Percentiles rank a stretch among this genome's conserved stretches.
These are phyloP conservation scores for Pao palembangensis DNA, from an alignment of 2,113 vertebrate species.

Conservation along the genomic window DNA sequence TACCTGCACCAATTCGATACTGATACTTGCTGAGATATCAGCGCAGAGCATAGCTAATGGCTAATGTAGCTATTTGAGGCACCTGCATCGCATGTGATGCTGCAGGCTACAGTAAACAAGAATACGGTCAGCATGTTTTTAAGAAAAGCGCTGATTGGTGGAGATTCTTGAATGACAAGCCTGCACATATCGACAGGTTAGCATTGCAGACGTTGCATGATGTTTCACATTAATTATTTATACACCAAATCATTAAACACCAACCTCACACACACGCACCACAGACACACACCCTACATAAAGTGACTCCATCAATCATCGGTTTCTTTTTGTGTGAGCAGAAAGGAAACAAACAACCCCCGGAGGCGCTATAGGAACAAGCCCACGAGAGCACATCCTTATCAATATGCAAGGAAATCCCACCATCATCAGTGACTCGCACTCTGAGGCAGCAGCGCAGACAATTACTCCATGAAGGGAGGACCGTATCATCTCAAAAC, in stretches of 20 bases:
- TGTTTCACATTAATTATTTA: constrained; percentile 46
- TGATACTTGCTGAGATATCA: too few species aligned
- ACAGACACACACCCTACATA: constrained; percentile 13
- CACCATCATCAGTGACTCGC: constrained; percentile 19
- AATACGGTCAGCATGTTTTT: too few species aligned
- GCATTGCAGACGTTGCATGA: constrained; percentile 36
- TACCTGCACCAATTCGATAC: too few species aligned
- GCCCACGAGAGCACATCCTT: constrained; percentile 13
- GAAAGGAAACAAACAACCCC: constrained; percentile 41
- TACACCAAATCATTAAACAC: constrained; percentile 17
- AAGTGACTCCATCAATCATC: constrained; percentile 56
- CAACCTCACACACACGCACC: neutral
- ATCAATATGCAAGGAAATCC: constrained; percentile 46
- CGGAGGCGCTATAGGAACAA: constrained; percentile 20
- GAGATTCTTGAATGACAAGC: too few species aligned
- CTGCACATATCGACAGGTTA: constrained; percentile 6
- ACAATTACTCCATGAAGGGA: neutral
- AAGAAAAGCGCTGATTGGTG: too few species aligned
- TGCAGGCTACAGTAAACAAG: too few species aligned
- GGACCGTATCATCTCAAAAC: constrained; percentile 8
- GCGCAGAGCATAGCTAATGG: too few species aligned
- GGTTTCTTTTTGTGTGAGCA: constrained; percentile 36
- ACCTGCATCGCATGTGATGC: too few species aligned
- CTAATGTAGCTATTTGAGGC: too few species aligned
- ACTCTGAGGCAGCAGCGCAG: constrained; percentile 6